These are phyloP conservation scores for Cyrtodaria siliqua DNA, from an alignment of 2,888 invertebrate genomes.

Conservation along the genomic window DNA sequence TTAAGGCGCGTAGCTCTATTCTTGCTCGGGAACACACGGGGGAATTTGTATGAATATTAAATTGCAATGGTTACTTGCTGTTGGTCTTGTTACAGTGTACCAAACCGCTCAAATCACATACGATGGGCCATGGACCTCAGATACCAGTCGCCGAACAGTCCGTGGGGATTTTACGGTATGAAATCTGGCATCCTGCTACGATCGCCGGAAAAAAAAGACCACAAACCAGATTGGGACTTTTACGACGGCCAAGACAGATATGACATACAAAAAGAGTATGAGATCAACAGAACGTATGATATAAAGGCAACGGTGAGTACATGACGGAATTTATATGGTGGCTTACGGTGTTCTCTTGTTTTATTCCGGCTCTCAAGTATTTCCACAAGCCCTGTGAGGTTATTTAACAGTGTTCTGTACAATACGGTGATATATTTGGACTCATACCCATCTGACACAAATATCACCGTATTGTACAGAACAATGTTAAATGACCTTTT, in stretches of 20 bases:
- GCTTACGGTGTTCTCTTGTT: no score
- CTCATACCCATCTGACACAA: no score
- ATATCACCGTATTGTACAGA: no score
- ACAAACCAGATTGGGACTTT: slow-evolving; percentile 70
- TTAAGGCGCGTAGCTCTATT: no score
- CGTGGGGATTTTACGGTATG: slow-evolving; percentile 71
- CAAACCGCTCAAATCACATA: slow-evolving; percentile 69
- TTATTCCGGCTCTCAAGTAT: no score
- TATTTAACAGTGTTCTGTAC: no score
- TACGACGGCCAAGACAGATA: slow-evolving; percentile 44
- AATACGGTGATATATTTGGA: no score
- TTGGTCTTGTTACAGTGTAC: slow-evolving; percentile 63
- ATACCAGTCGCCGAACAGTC: slow-evolving; percentile 66
- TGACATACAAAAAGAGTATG: slow-evolving; percentile 22
- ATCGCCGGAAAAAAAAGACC: slow-evolving; percentile 58
- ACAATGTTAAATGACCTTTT: no score
- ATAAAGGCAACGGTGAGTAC: not conserved
- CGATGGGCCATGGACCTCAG: slow-evolving; percentile 78
- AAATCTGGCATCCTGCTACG: slow-evolving; percentile 68
- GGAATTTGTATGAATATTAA: no score
- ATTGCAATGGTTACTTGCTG: no score
- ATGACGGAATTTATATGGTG: not conserved
- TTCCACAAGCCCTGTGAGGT: no score
- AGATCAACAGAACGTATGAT: slow-evolving; percentile 26
- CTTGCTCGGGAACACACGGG: no score